Evolutionary conservation across 2,113 vertebrate species (phyloP).

Genomic region (Miniopterus natalensis): DNA sequence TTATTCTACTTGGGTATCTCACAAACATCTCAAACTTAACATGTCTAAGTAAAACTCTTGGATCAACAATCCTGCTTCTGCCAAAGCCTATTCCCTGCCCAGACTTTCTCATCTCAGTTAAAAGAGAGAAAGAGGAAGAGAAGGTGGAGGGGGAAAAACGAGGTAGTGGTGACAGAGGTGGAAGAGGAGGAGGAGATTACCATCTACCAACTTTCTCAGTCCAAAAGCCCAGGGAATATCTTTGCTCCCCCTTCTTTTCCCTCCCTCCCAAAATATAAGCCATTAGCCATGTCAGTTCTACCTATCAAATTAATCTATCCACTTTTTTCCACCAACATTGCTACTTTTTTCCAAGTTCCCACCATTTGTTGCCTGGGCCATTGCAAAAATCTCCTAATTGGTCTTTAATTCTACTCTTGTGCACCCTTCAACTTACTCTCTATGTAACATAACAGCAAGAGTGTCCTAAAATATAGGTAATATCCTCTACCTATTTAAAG

Average conservation of each 20-base stretch:
- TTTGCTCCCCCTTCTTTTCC: not conserved
- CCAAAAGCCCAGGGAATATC: not conserved
- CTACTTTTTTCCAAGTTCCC: not conserved
- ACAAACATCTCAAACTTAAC: slow-evolving; percentile 7
- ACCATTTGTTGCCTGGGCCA: not conserved
- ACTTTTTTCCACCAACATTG: not conserved
- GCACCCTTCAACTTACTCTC: not conserved
- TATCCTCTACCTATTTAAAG: not conserved
- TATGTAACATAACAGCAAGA: not conserved
- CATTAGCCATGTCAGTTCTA: slow-evolving; percentile 7
- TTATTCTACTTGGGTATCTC: not conserved
- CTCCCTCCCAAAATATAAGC: not conserved
- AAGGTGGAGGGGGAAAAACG: not conserved
- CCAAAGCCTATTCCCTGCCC: not conserved
- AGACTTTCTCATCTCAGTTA: not conserved
- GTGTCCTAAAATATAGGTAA: not conserved
- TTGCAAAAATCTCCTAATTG: slow-evolving; percentile 7
- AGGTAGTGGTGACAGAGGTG: not conserved
- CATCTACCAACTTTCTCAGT: not conserved
- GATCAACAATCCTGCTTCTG: not conserved
- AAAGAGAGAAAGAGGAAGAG: not conserved
- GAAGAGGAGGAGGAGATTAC: not conserved
- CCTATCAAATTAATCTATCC: not conserved
- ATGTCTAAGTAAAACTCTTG: not conserved
- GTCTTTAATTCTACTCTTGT: not conserved